Base-by-base conservation (phyloP, 2,888 invertebrate species). In the Tachystola acroxantha region DNA sequence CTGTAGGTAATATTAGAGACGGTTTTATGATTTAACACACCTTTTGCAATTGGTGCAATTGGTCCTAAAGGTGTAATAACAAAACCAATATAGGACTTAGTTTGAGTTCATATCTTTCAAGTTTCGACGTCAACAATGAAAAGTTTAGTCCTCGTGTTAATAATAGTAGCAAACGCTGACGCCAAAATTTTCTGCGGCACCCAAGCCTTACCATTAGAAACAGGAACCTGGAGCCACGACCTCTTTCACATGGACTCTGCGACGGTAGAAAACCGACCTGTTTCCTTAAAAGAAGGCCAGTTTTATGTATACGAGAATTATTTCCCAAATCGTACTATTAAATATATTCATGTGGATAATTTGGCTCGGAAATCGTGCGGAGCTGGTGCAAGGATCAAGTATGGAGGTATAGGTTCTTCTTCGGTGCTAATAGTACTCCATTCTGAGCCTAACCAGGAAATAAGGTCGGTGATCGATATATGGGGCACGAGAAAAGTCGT, bases 291-390 rank as follows among this genome's bases (percentile, higher is more conserved):
- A 14, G 78, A 80, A 40, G 84, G 82, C 0, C 81, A 79, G 42
- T 45, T 72, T 10, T 80, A 80, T 45, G 78, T 82, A 6, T 84
- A 84, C 44, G 80, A 81, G 26, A 84, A 84, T 39, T 47, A 58
- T 32, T 84, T 84, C 43, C 74, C 77, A 0, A 70, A 66, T 2
- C 57, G 67, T 40, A 64, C 52, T 0, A 80, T 84, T 7, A 68
- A 60, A 36, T 84, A 84, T 37, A 65, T 84, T 1, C 64, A 79
- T 32, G 80, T 82, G 0, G 78, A 80, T 29, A 82, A 84, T 33
- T 52, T 81, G 10, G 81, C 82, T 0, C 61, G 71, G 0, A 66
- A 47, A 30, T 64, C 78, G 0, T 82, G 82, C 34, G 82, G 82
- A 1, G 82, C 80, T 0, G 68, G 58, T 28, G 76, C 79, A 0